Evolutionary conservation across 2,113 vertebrate genomes (phyloP).

Genomic region (Cyprinodon tularosa): DNA sequence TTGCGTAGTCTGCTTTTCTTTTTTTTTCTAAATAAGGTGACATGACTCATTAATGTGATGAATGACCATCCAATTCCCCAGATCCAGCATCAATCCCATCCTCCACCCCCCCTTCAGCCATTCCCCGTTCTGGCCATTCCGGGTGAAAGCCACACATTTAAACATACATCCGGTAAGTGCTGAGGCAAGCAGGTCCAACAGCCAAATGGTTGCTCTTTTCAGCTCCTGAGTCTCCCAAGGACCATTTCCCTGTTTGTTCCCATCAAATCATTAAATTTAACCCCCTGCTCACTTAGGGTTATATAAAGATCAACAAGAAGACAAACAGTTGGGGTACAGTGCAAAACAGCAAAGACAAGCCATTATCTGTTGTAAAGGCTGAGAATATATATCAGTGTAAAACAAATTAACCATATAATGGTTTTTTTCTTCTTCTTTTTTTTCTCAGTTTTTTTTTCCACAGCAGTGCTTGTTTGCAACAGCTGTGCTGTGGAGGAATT

Average conservation of each 20-base stretch:
- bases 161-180: slow-evolving; percentile 62
- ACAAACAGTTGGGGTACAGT: slow-evolving; percentile 20
- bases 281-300: slow-evolving; percentile 46
- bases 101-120: slow-evolving; percentile 23
- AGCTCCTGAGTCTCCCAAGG: slow-evolving; percentile 58
- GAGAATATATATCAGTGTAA: slow-evolving; percentile 28
- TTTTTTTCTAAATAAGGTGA: slow-evolving; percentile 71
- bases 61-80: slow-evolving; percentile 60
- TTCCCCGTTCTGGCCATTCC: slow-evolving; percentile 58
- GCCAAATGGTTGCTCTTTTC: slow-evolving; percentile 65
- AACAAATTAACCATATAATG: background rate
- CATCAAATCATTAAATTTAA: slow-evolving; percentile 74
- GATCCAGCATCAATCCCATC: slow-evolving; percentile 36
- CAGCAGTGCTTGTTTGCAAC: too few species aligned
- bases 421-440: background rate
- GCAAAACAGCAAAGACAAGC: slow-evolving; percentile 33
- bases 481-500: background rate
- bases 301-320: slow-evolving; percentile 34
- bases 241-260: slow-evolving; percentile 68
- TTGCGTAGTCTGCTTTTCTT: background rate
- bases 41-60: slow-evolving; percentile 76
- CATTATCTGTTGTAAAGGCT: slow-evolving; percentile 39
- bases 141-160: slow-evolving; percentile 67
- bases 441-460: too few species aligned
- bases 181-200: slow-evolving; percentile 70